phyloP scores from a whole-genome alignment of 2,888 invertebrate genomes.

The Ceraclea dissimilis region DNA sequence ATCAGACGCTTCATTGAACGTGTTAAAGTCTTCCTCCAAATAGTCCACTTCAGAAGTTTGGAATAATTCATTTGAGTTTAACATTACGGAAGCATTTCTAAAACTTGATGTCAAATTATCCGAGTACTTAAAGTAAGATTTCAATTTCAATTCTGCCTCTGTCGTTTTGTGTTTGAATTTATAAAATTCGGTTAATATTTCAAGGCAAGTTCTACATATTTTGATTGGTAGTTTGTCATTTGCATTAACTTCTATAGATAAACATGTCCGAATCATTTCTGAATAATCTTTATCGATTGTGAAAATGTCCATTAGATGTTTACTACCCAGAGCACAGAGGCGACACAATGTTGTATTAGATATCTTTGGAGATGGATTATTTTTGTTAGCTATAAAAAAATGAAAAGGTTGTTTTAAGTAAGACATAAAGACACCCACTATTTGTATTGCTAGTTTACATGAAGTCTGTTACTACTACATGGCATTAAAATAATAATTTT shows the following conservation, averaged over 20 bases:
- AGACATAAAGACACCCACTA: no score
- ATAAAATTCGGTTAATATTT: background rate
- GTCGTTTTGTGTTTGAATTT: background rate
- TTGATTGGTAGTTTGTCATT: constrained; percentile 5
- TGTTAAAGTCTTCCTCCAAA: no score
- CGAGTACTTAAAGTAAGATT: background rate
- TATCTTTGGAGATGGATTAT: background rate
- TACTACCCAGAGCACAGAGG: background rate
- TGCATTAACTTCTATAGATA: background rate
- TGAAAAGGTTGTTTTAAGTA: no score
- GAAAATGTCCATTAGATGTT: background rate
- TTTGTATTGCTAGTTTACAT: no score
- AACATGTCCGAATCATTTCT: background rate
- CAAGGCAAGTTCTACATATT: constrained; percentile 2
- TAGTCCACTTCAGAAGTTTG: no score
- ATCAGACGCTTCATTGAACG: no score
- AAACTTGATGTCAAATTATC: background rate
- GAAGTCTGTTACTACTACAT: no score
- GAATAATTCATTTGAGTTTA: background rate
- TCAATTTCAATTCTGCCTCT: constrained; percentile 1
- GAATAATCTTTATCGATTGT: background rate
- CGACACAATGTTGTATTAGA: background rate
- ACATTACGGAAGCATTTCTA: background rate
- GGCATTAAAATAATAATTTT: no score
- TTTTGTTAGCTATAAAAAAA: background rate